Evolutionary conservation across 2,113 vertebrate species (phyloP), one percentile per base, ranked within the genome.

Genomic region (Hystrix cristata): DNA sequence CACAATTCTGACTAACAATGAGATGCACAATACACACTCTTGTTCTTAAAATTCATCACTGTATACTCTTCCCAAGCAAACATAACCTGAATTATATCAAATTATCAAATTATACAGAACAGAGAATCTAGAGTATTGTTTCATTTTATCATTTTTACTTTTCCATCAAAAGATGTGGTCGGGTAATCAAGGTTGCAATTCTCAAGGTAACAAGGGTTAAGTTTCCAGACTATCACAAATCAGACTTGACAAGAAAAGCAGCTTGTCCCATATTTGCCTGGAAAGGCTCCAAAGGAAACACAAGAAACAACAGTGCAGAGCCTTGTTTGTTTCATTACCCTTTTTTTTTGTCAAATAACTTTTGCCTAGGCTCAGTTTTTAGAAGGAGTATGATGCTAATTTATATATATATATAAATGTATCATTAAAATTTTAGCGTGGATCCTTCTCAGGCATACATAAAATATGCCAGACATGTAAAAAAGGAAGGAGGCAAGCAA

Each of bases 371-470:
- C 55, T 92, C 11, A 0, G 72, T n/a, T 87, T 82, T 81, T 69
- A 65, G 46, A 95, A 92, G 55, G 82, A 79, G 69, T 82, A 7
- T 21, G 46, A 59, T 82, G 83, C 79, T 95, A 71, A 95, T 95
- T 95, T 93, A 53, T 43, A 84, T 94, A 89, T 74, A 16, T 92
- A 76, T 93, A 7, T 69, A 69, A 38, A 38, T 38, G 38, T 69
- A 86, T 95, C 94, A 81, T 94, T 82, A 69, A 60, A 89, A 31
- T 81, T 96, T 96, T 81, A 88, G 67, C 53, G 38, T 55, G 34
- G 72, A 53, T 82, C 89, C 46, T 93, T 93, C 72, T 72, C 43
- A 55, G 80, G 55, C 72, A 38, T 60, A 83, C 23, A 59, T 62
- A 83, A 74, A 43, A 72, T 65, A 79, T 82, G 62, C 34, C 87